phyloP scores from a whole-genome alignment of 2,888 invertebrate species.

The Drosophila putrida region DNA sequence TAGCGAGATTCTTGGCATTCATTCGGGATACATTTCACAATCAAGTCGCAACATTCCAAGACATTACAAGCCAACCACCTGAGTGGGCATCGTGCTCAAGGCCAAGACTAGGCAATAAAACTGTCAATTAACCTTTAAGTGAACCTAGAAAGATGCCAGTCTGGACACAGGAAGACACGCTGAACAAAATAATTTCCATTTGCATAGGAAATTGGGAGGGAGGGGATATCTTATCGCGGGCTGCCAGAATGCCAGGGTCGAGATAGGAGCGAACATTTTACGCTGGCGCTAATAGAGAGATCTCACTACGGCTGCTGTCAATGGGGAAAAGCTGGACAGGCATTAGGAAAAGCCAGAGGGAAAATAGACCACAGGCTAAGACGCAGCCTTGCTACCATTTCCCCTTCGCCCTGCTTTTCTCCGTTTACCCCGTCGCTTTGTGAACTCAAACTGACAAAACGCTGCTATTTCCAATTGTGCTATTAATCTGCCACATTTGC shows the following conservation, averaged over 20 bases:
- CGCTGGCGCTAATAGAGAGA: conserved; percentile 74
- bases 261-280: conserved; percentile 51
- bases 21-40: conserved; percentile 27
- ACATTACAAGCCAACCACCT: conserved; percentile 11
- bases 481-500: conserved; percentile 85
- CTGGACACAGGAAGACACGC: conserved; percentile 34
- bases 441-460: conserved; percentile 77
- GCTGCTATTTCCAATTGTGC: conserved; percentile 82
- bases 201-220: conserved; percentile 32
- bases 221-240: conserved; percentile 50
- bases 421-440: conserved; percentile 42
- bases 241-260: conserved; percentile 67
- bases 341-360: conserved; percentile 48
- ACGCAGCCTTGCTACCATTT: conserved; percentile 8
- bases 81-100: conserved; percentile 39
- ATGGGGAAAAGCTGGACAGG: conserved; percentile 23
- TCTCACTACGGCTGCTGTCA: conserved; percentile 52
- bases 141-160: conserved; percentile 60
- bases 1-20: conserved; percentile 17
- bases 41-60: conserved; percentile 36
- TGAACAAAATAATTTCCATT: conserved; percentile 66
- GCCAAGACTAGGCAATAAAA: conserved; percentile 63
- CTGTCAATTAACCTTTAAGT: conserved; percentile 82
- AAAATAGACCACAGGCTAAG: conserved; percentile 46
- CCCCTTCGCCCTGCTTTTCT: neutral